phyloP scores from a whole-genome alignment of 92 coral and sea anemone species.

The Ricordea florida region DNA sequence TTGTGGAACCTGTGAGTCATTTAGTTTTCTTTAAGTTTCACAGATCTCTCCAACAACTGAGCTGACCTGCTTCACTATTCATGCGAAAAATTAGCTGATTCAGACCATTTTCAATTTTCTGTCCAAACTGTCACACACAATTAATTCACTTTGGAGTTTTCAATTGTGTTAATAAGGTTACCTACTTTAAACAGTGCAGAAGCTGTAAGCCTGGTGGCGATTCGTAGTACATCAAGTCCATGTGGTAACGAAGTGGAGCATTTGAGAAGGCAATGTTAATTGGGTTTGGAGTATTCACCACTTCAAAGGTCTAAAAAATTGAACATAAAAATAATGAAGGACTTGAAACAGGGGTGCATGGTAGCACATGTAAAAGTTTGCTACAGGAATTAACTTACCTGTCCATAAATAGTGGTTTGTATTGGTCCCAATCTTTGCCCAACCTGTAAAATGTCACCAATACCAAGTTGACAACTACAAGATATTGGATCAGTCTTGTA shows the following conservation, averaged over 20 bases:
- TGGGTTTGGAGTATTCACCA: constrained; percentile 62
- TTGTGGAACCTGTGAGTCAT: too few species aligned
- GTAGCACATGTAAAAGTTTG: too few species aligned
- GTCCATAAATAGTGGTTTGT: constrained; percentile 56
- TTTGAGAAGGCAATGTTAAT: constrained; percentile 84
- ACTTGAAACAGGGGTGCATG: not conserved
- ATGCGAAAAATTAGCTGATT: too few species aligned
- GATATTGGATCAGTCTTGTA: too few species aligned
- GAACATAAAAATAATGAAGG: not conserved
- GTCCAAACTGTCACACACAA: too few species aligned
- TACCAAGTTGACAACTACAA: not conserved
- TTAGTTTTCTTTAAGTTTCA: too few species aligned
- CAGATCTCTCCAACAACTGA: too few species aligned
- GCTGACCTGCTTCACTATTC: too few species aligned
- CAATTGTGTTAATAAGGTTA: not conserved
- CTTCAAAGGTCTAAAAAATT: constrained; percentile 56
- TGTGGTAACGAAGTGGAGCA: constrained; percentile 55
- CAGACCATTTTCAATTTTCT: too few species aligned
- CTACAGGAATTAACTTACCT: constrained; percentile 9
- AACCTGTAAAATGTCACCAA: constrained; percentile 16
- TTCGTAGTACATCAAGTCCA: constrained; percentile 85
- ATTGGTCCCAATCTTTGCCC: constrained; percentile 53
- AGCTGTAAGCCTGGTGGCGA: constrained; percentile 88
- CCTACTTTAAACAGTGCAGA: constrained; percentile 72
- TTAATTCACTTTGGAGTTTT: too few species aligned